phyloP scores from a whole-genome alignment of 1,140 invertebrate genomes.

The Diachasmimorpha longicaudata region DNA sequence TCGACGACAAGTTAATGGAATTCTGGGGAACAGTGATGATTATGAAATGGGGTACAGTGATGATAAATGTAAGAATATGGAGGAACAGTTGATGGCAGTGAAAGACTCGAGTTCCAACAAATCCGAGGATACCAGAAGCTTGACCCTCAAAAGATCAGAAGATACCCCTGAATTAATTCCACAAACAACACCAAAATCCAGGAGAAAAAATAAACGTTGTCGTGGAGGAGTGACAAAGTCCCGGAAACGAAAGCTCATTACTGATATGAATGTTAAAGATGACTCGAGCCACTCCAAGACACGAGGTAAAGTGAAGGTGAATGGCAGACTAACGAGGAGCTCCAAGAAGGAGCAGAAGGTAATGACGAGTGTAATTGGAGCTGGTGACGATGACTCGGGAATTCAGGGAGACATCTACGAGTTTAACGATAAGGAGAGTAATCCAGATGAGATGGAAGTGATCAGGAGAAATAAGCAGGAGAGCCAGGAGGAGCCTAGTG shows the following conservation, averaged over 20 bases:
- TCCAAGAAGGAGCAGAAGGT: constrained; percentile 46
- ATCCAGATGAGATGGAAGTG: constrained; percentile 52
- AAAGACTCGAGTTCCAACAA: constrained; percentile 30
- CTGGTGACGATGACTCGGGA: constrained; percentile 58
- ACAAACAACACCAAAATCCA: constrained; percentile 7
- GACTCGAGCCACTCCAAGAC: not conserved
- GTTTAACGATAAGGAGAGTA: constrained; percentile 59
- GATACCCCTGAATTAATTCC: constrained; percentile 6
- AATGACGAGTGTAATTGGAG: constrained; percentile 33
- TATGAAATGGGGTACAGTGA: not conserved
- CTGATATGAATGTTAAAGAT: constrained; percentile 27
- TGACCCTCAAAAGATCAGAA: constrained; percentile 50
- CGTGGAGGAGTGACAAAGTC: constrained; percentile 29
- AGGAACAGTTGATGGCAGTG: not conserved
- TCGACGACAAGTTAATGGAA: not conserved
- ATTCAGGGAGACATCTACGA: constrained; percentile 62
- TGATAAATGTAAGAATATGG: not conserved
- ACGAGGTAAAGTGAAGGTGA: constrained; percentile 31
- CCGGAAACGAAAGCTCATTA: constrained; percentile 38
- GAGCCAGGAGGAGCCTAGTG: constrained; percentile 27
- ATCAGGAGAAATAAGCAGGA: constrained; percentile 41
- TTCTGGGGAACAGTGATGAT: not conserved
- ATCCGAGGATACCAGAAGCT: constrained; percentile 47
- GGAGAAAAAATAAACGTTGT: constrained; percentile 25
- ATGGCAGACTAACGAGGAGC: constrained; percentile 51